Evolutionary conservation across 2,797 vertebrate species (phyloP).

Genomic region (Sarcophilus harrisii): DNA sequence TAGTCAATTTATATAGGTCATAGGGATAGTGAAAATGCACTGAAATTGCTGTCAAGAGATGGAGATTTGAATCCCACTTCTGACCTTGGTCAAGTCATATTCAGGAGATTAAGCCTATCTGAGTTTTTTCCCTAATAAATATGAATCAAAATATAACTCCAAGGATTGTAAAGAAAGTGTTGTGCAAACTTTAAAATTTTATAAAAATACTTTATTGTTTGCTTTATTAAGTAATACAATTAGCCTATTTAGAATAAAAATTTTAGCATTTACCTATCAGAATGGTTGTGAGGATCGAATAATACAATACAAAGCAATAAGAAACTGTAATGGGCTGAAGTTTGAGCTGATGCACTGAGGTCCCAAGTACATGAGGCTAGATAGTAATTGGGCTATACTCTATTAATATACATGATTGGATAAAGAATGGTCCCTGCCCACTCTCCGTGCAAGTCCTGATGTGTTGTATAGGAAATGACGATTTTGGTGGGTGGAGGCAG

Average conservation of each 20-base stretch:
- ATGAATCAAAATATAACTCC: background rate
- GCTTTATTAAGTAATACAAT: background rate
- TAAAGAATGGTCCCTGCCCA: too few species aligned
- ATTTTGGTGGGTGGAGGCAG: too few species aligned
- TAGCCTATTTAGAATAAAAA: too few species aligned
- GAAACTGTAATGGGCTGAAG: too few species aligned
- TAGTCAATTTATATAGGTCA: background rate
- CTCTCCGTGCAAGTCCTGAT: too few species aligned
- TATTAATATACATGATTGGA: too few species aligned
- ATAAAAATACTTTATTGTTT: background rate
- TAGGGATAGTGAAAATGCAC: background rate
- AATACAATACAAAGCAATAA: background rate
- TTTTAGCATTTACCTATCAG: background rate
- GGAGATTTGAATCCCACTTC: background rate
- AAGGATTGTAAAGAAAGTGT: background rate
- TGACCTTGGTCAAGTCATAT: background rate
- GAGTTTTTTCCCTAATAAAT: background rate
- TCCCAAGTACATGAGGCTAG: too few species aligned
- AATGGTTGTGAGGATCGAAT: background rate
- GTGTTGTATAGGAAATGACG: too few species aligned
- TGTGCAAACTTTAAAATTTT: background rate
- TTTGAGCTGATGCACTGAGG: too few species aligned
- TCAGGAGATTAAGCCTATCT: background rate
- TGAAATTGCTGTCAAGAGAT: background rate
- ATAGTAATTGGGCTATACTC: too few species aligned